Base-by-base conservation (phyloP, 1,140 invertebrate species). In the Drosophila parabipectinata region DNA sequence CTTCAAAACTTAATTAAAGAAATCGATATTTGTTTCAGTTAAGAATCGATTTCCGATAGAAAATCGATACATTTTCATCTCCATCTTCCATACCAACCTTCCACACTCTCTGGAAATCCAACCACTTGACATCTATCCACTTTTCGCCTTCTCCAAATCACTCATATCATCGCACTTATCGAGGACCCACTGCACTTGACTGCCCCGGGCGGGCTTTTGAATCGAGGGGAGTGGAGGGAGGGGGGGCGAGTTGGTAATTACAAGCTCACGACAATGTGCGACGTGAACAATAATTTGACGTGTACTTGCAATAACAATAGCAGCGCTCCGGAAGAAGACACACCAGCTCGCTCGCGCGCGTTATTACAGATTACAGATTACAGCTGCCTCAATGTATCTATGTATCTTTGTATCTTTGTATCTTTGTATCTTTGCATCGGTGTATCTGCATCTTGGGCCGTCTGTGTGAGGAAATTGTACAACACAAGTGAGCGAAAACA, bases 301-400 rank as follows among this genome's bases (percentile, higher is more conserved):
- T 87, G 77, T 84, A 81, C 77, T 84, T 84, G 73, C 67, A 67
- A 85, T 85, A 85, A 84, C 82, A 84, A 85, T 85, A 72, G 82
- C 21, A 21, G 21, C 21, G 21, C 59, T 87, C 80, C 80, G 80
- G 80, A 84, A 84, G 81, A 85, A 81, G 78, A 66, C 60, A 75
- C 69, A 63, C 72, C 51, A 47, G 26, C 5, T 7, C 24, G 56
- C 57, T 28, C 34, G 50, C 10, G 34, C 48, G 50, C 15, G 37
- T 8, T 47, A 32, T 41, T 52, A 57, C 34, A 47, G 26, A 51
- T 34, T 8, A 15, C 12, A 51, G 53, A 64, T 57, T 64, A 57
- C 47, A 57, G 59, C 63, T 41, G 18, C 18, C 18, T 18, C 18
- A 18, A 32, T 52, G 58, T 62, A 41, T 41, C 39, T 14, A n/a